Percentiles rank a stretch among this genome's conserved stretches.
Evolutionary conservation across 2,797 vertebrate genomes (phyloP).

Genomic region (Tapirus indicus): DNA sequence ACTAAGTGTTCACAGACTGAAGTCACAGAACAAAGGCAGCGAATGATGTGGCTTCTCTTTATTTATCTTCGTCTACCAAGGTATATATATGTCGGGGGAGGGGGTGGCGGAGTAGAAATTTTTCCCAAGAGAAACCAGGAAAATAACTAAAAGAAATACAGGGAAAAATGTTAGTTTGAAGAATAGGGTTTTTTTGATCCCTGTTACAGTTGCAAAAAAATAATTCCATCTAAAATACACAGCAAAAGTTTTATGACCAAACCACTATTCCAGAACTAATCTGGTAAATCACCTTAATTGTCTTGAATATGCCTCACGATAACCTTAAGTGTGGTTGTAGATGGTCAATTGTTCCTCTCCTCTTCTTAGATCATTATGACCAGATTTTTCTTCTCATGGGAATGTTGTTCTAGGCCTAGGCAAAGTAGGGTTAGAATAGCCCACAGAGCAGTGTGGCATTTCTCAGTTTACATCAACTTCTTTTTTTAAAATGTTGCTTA

Average conservation of each 20-base stretch:
- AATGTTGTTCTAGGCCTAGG: neutral
- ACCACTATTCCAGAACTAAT: neutral
- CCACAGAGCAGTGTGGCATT: neutral
- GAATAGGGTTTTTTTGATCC: neutral
- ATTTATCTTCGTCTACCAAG: conserved; percentile 37
- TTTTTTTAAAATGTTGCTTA: neutral
- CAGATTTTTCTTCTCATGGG: neutral
- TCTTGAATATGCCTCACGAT: neutral
- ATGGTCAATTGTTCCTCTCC: neutral
- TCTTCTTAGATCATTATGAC: neutral
- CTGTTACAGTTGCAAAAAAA: neutral
- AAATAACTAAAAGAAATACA: neutral
- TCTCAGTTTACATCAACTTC: neutral
- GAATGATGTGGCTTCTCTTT: neutral
- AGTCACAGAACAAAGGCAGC: conserved; percentile 43
- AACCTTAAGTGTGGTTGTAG: neutral
- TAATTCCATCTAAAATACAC: neutral
- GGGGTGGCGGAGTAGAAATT: neutral
- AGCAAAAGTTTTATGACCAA: neutral
- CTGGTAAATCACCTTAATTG: neutral
- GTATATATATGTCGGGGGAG: neutral
- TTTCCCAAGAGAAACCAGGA: neutral
- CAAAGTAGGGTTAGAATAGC: neutral
- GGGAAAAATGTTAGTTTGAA: neutral
- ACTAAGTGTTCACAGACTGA: neutral